Percentiles rank a stretch among this genome's conserved stretches.
Conservation (phyloP, 2,888 invertebrate species). For the Eristalinus sepulchralis region DNA sequence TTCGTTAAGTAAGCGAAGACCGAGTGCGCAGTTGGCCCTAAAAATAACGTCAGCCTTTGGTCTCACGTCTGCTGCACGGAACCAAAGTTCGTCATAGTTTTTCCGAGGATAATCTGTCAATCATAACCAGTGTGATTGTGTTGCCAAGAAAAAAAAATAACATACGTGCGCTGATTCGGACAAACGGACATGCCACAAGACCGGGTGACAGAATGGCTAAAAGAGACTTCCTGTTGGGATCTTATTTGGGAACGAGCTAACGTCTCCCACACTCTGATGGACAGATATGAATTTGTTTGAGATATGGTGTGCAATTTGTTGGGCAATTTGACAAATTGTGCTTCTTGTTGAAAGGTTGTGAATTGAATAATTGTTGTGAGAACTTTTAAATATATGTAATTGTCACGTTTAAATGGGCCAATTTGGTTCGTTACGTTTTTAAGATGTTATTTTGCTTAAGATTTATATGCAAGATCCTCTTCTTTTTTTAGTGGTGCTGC, state of each 20-base stretch:
- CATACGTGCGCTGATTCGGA: conserved; percentile 5
- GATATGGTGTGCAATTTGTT: conserved; percentile 27
- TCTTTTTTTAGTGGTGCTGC: too few relatives aligned
- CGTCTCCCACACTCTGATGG: conserved; percentile 39
- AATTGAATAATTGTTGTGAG: too few relatives aligned
- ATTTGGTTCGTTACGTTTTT: too few relatives aligned
- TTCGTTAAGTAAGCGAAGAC: conserved; percentile 13
- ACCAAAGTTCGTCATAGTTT: conserved; percentile 42
- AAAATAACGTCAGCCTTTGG: conserved; percentile 27
- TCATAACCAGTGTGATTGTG: conserved; percentile 42
- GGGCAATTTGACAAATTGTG: conserved; percentile 44
- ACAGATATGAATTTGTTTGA: conserved; percentile 13
- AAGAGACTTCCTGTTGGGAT: conserved; percentile 57
- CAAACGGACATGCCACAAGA: conserved; percentile 3
- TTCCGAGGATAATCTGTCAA: conserved; percentile 36
- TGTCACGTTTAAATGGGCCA: too few relatives aligned
- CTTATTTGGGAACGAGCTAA: conserved; percentile 47
- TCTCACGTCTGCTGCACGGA: conserved; percentile 20
- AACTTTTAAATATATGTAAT: too few relatives aligned
- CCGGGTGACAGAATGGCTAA: conserved; percentile 45
- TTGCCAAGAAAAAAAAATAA: conserved; percentile 41
- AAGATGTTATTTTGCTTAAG: too few relatives aligned
- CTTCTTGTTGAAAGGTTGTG: not conserved
- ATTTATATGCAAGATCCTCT: too few relatives aligned
- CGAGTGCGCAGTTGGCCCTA: conserved; percentile 37